These are phyloP conservation scores for Plusia festucae DNA, from an alignment of 2,888 invertebrate genomes.

Conservation along the genomic window DNA sequence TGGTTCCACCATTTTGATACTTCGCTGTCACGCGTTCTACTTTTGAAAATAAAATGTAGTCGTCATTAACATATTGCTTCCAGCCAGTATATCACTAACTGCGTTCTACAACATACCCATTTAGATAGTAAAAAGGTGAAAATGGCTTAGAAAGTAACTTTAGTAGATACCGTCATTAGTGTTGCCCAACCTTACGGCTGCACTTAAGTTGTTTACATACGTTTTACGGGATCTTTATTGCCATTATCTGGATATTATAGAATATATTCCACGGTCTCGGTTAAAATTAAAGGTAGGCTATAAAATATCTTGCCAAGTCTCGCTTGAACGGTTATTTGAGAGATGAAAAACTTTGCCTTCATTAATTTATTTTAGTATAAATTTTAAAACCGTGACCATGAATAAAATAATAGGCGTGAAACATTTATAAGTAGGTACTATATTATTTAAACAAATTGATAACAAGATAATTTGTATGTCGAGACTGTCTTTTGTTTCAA, in stretches of 20 bases:
- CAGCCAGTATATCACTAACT: conserved; percentile 62
- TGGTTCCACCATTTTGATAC: conserved; percentile 37
- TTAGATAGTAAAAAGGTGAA: conserved; percentile 74
- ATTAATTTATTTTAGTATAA: conserved; percentile 8
- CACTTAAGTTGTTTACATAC: conserved; percentile 65
- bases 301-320: conserved; percentile 36
- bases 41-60: conserved; percentile 60
- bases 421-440: background rate
- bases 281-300: conserved; percentile 17
- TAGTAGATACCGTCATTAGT: conserved; percentile 66
- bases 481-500: background rate
- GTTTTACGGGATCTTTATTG: conserved; percentile 63
- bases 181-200: conserved; percentile 66
- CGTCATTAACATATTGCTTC: conserved; percentile 63
- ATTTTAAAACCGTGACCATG: background rate
- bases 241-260: conserved; percentile 53
- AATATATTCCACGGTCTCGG: conserved; percentile 21
- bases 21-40: conserved; percentile 55
- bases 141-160: conserved; percentile 75
- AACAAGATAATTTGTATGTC: conserved; percentile 6
- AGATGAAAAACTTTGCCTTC: conserved; percentile 15
- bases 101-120: conserved; percentile 66
- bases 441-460: background rate
- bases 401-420: background rate
- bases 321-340: conserved; percentile 9